phyloP scores from a whole-genome alignment of 1,140 invertebrate genomes.

The Aplysia californica region DNA sequence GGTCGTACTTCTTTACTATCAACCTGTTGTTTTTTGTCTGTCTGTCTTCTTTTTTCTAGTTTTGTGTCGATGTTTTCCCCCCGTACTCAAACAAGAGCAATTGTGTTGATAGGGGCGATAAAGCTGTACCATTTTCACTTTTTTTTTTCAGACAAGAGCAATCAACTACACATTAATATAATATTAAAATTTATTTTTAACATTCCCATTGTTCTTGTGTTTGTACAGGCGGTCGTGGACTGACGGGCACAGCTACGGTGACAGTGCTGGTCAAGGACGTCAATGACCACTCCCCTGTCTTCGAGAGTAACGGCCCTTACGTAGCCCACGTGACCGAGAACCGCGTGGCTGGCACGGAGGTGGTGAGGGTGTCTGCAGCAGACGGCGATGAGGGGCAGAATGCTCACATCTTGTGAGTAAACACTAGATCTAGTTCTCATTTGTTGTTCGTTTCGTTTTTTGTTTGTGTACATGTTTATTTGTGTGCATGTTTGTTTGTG shows the following conservation, averaged over 20 bases:
- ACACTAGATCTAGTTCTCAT: not conserved
- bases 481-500: not conserved
- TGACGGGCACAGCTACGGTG: constrained; percentile 82
- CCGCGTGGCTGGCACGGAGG: constrained; percentile 75
- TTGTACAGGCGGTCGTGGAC: too few species aligned
- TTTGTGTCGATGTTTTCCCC: too few species aligned
- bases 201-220: too few species aligned
- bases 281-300: constrained; percentile 85
- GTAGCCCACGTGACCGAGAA: constrained; percentile 94
- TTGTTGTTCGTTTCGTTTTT: not conserved
- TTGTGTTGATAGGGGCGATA: too few species aligned
- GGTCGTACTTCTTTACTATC: too few species aligned
- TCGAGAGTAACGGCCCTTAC: constrained; percentile 86
- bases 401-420: constrained; percentile 77
- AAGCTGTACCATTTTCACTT: too few species aligned
- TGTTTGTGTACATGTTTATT: not conserved
- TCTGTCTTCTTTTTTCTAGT: too few species aligned
- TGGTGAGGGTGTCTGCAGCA: constrained; percentile 89
- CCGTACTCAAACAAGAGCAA: too few species aligned
- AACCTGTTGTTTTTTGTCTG: too few species aligned
- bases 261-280: constrained; percentile 80
- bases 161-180: too few species aligned
- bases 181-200: too few species aligned
- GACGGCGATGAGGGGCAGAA: constrained; percentile 94
- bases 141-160: too few species aligned